Base-by-base conservation (phyloP, 2,888 invertebrate species). In the Lycophotia porphyrea region DNA sequence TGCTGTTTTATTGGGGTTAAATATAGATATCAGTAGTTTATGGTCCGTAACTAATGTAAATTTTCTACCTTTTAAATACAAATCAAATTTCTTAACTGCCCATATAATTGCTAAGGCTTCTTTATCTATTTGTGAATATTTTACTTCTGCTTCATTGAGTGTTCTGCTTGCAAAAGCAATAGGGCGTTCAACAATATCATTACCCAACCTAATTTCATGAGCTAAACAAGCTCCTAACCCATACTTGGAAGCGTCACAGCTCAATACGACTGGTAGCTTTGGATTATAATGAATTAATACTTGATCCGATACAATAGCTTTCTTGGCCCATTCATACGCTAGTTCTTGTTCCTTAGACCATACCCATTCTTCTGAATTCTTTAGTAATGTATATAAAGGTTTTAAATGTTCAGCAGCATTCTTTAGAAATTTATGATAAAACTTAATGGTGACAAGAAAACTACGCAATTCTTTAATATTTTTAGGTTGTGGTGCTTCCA, bases 201-300 rank as follows among this genome's bases (percentile, higher is more conserved):
- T 60, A 15, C 15, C 44, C 15, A 44, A 44, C 44, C 44, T 60
- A 60, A 34, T 60, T 60, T 60, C 21, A 21, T 60, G 60, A 60
- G 60, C 31, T 60, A 60, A 60, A 60, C 60, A 60, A 60, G 60
- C 60, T 60, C 34, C 60, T 60, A 34, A 60, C 21, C 60, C 60
- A 60, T 60, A 60, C 34, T 60, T 60, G 34, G 60, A 60, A 34
- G 60, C 60, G 34, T 34, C 60, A 34, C 60, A 60, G 34, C 60
- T 60, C 34, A 60, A 60, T 34, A 60, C 34, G 4, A 60, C 15
- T 18, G 27, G 55, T 58, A 58, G 27, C 18, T 58, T 58, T 58
- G 27, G 27, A 58, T 58, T 58, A 58, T 58, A 58, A 27, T 58
- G 55, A 31, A 58, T 58, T 31, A 58, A 31, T 58, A 58, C 58